Conservation (phyloP, 1,140 invertebrate genomes). For the Brachionus rubens region DNA sequence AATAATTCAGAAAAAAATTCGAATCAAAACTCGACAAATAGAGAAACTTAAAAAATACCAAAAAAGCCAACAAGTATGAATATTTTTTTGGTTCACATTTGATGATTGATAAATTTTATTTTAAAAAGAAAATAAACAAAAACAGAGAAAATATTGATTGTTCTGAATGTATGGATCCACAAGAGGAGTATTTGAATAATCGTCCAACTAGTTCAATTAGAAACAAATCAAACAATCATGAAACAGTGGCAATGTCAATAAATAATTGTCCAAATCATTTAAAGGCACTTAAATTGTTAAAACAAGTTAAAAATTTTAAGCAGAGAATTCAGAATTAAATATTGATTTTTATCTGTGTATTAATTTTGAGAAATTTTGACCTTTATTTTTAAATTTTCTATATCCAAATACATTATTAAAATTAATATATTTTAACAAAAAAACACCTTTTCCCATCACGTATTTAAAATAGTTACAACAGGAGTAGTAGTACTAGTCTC, state of each 20-base stretch:
- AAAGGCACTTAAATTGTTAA: background rate
- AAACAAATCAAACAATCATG: background rate
- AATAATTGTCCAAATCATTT: constrained; percentile 3
- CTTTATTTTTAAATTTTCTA: too few species aligned
- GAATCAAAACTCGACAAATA: constrained; percentile 14
- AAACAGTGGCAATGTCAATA: background rate
- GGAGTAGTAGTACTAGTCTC: too few species aligned
- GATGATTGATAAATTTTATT: background rate
- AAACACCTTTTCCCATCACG: too few species aligned
- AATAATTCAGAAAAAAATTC: constrained; percentile 2
- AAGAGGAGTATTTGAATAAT: background rate
- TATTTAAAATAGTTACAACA: too few species aligned
- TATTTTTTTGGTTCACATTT: background rate
- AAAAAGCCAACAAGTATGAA: constrained; percentile 10
- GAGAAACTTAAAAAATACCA: constrained; percentile 15
- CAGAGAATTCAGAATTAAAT: too few species aligned
- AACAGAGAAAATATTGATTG: background rate
- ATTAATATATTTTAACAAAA: too few species aligned
- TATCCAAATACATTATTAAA: too few species aligned
- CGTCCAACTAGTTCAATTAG: background rate
- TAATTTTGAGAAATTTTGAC: too few species aligned
- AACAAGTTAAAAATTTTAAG: constrained; percentile 28
- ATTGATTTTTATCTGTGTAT: too few species aligned
- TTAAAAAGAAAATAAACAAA: background rate
- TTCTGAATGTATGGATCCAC: background rate